Evolutionary conservation across 1,140 invertebrate species (phyloP), one percentile per base, ranked within the genome.

Genomic region (Rhopalosiphum maidis): DNA sequence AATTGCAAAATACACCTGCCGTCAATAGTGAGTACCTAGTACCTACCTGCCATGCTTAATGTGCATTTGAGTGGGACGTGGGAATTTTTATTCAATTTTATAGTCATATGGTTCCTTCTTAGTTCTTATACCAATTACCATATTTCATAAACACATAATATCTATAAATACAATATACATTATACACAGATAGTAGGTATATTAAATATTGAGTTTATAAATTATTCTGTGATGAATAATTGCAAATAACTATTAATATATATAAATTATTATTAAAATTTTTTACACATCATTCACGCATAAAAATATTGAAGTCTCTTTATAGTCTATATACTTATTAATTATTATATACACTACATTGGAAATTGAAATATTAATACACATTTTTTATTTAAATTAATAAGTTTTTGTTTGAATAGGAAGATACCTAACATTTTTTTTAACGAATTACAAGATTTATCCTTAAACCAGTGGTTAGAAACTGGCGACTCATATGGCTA

Each of bases 1-100:
- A 93, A 41, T 86, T 54, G 82, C 91, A 93, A 85, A 93, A 93
- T 93, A 54, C 82, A 86, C 23, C 91, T 55, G 48, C 46, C 18
- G 68, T 51, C 30, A 93, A 93, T 25, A 93, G 91, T 93, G 91
- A 93, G 91, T 92, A 86, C 43, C 15, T 15, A 5, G 9, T 88
- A 88, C 18, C 18, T 88, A 88, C 46, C 86, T 51, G n/a, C 15
- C 30, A 35, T 43, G 3, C 22, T 41, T 5, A 48, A n/a, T 77
- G 30, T 30, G 25, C 30, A 43, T 48, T 46, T 86, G 37, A 46
- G 11, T 30, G 15, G 41, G 85, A 21, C 43, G 41, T 87, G 41
- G 25, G 85, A 46, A 46, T 30, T 46, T 87, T 35, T n/a, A 77
- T 77, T 77, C 30, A 18, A 18, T 77, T 77, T 77, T 35, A n/a